These are phyloP conservation scores for Leptatherina wallacei DNA, from an alignment of 2,797 vertebrate species.

Conservation along the genomic window DNA sequence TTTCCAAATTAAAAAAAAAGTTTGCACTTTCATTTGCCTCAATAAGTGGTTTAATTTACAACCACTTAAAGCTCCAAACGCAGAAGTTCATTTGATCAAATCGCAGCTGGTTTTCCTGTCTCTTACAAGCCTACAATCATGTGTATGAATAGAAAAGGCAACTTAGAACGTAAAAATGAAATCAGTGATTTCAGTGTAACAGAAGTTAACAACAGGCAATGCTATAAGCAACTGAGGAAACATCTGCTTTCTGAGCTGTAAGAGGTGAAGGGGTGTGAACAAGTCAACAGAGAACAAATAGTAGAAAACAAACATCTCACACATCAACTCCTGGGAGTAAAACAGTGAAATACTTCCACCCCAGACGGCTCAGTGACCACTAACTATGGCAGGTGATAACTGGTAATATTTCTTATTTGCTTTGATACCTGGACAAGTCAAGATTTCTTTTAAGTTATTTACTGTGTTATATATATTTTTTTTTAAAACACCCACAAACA, in stretches of 20 bases:
- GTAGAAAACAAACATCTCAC: constrained; percentile 34
- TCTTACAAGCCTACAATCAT: constrained; percentile 33
- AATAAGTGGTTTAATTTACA: constrained; percentile 37
- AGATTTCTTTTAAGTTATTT: neutral
- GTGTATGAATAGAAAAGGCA: constrained; percentile 51
- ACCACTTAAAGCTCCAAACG: constrained; percentile 3
- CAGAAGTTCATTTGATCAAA: constrained; percentile 24
- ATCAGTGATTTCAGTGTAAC: constrained; percentile 69
- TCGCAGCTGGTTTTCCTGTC: constrained; percentile 24
- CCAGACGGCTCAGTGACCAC: neutral
- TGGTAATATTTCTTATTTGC: constrained; percentile 4
- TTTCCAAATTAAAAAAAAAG: neutral
- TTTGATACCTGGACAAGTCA: constrained; percentile 26
- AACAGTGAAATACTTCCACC: constrained; percentile 11
- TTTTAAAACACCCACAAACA: neutral
- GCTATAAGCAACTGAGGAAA: constrained; percentile 58
- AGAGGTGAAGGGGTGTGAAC: constrained; percentile 41
- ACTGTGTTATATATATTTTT: neutral
- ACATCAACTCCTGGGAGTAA: constrained; percentile 25
- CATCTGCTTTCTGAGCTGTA: constrained; percentile 27
- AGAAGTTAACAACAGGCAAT: constrained; percentile 62
- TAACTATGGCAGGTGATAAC: constrained; percentile 10
- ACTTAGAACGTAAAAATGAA: constrained; percentile 49
- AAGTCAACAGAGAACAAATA: constrained; percentile 23
- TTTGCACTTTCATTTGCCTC: constrained; percentile 19